Base-by-base conservation (phyloP, 2,113 vertebrate genomes). In the Seriola aureovittata region DNA sequence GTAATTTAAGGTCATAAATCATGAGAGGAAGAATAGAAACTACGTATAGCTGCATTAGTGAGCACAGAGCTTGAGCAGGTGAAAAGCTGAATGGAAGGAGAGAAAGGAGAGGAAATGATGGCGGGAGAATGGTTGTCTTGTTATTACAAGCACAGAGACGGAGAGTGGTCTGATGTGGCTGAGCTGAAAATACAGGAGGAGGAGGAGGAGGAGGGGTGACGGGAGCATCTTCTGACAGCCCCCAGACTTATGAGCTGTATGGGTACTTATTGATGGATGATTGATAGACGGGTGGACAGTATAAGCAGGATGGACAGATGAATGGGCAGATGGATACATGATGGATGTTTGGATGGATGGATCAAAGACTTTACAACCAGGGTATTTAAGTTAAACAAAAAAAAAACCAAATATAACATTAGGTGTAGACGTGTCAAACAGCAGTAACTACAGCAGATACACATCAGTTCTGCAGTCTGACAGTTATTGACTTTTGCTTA, bases 1-100 rank as follows among this genome's bases (percentile, higher is more conserved):
- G 7, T 84, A 48, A 72, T 87, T 80, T 88, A 59, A 84, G 40
- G 72, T 59, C 70, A 73, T 78, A 66, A 87, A 90, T 55, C 62
- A 71, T 5, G 21, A 59, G 44, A 55, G 14, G 75, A 32, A 13
- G 25, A 76, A 34, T 12, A 65, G 23, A 69, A 55, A 60, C 29
- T 12, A 29, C 29, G 29, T 29, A 29, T 29, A n/a, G 8, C 32
- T 59, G 19, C 64, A 73, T 81, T 82, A 80, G 67, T 11, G 70
- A 38, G 4, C 55, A 83, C 85, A 8, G 70, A 84, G 84, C 57
- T 32, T 46, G 2, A 17, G 21, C 19, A 54, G 55, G 71, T 64
- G 63, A 65, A 81, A 64, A 75, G 62, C 75, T 73, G 59, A 52
- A 25, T 8, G 29, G 16, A 7, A 8, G 14, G 59, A 3, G 48